Evolutionary conservation across 2,888 invertebrate genomes (phyloP), one percentile per base, ranked within the genome.

Genomic region (Hypselothyrea guttata): DNA sequence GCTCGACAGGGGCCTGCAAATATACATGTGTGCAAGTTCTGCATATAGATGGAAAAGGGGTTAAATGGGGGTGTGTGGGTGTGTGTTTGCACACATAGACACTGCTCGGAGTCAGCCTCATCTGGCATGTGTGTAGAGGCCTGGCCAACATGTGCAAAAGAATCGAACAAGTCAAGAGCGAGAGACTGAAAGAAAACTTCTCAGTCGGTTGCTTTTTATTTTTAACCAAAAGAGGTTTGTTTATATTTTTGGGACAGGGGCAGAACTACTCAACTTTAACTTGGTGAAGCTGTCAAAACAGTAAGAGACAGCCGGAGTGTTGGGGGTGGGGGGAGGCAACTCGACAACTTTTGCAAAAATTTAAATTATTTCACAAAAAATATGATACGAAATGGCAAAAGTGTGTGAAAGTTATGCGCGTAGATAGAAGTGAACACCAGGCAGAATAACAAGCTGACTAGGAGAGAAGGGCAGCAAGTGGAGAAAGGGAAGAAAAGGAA

Each of bases 281-380:
- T 82, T 75, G 65, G 61, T 59, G 60, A 62, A 65, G 52, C 79
- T 81, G 73, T 75, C 73, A 78, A 73, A 77, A 84, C 77, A 84
- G 46, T 41, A 44, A 44, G 34, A 46, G 40, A 13, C 5, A 35
- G 40, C 35, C 16, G 11, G 30, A 15, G n/a, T n/a, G n/a, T n/a
- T n/a, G n/a, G n/a, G 3, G 11, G 31, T n/a, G 18, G 28, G 18
- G 53, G 7, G 30, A 35, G 44, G 47, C 35, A 15, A 34, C 30
- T 7, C 11, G 15, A 7, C 33, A 49, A 58, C 63, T 63, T 65
- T 53, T 62, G 54, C 41, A 44, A 46, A n/a, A 66, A 77, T 75
- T 68, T 65, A 72, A 72, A 69, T 68, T 68, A 61, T 67, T 75
- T 72, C 53, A 49, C 40, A 46, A 61, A 59, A 60, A 37, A 53